Conservation (phyloP, 1,140 invertebrate genomes). For the Drosophila eugracilis region DNA sequence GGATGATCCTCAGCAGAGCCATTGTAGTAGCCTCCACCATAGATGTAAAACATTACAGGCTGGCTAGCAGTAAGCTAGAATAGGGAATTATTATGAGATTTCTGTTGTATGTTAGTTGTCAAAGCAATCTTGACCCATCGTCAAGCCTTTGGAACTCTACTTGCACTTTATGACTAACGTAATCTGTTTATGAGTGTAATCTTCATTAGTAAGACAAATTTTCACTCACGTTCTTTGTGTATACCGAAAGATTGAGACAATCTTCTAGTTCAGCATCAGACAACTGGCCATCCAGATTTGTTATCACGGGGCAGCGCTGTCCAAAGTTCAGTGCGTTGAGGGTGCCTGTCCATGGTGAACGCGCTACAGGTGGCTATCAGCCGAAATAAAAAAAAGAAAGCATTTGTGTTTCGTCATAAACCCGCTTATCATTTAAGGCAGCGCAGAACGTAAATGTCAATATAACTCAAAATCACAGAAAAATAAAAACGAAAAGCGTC, state of each 20-base stretch:
- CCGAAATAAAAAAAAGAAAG: conserved; percentile 8
- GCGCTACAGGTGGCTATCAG: conserved; percentile 61
- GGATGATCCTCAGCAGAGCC: conserved; percentile 87
- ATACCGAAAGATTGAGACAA: conserved; percentile 78
- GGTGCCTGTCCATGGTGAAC: conserved; percentile 59
- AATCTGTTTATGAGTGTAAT: background rate
- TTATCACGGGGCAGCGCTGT: conserved; percentile 79
- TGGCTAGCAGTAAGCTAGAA: conserved; percentile 55
- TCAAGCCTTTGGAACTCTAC: background rate
- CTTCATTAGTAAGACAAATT: background rate
- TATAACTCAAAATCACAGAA: conserved; percentile 11
- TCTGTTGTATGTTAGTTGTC: background rate
- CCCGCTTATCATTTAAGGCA: conserved; percentile 37
- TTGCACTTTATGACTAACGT: background rate
- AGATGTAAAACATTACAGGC: conserved; percentile 83
- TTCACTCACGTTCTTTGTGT: conserved; percentile 77
- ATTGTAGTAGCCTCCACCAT: conserved; percentile 82
- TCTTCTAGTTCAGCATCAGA: conserved; percentile 74
- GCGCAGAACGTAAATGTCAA: conserved; percentile 11
- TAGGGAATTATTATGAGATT: background rate
- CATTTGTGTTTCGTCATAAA: conserved; percentile 18
- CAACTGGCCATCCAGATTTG: conserved; percentile 43
- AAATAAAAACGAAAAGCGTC: background rate
- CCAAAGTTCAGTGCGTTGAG: conserved; percentile 67
- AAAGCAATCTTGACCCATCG: background rate